Evolutionary conservation across 2,888 invertebrate species (phyloP), one percentile per base, ranked within the genome.

Genomic region (Tuberolachnus salignus): DNA sequence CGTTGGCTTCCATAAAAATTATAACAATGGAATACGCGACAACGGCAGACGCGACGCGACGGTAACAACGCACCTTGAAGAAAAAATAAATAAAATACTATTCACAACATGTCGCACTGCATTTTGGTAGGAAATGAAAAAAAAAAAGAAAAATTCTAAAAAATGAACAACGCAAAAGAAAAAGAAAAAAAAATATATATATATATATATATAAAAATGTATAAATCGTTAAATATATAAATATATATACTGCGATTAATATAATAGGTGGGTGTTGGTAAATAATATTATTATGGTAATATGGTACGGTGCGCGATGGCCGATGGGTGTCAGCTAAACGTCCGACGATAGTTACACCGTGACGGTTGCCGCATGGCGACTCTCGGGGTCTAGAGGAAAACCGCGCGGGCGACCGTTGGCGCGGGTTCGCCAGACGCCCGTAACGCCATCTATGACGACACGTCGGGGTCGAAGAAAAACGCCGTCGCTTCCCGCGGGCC

Each of bases 351-450:
- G 16, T 19, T 34, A 26, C 69, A 10, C 51, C 78, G 78, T 78
- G 46, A 78, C 78, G 57, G 57, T 69, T 67, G 78, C 78, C 78
- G 78, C 78, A 78, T 78, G 78, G 78, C 78, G 78, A 78, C 69
- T 78, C 57, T 44, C 34, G 53, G n/a, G 64, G 69, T 34, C 34
- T 21, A 71, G 44, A 46, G 49, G 71, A 73, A 73, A 70, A 74
- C 53, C 71, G 19, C 59, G 55, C 23, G 55, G 23, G 59, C 57
- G 57, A 16, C 23, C 63, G 21, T 16, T 49, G 16, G 16, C n/a
- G 46, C 64, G 19, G 23, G n/a, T 11, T n/a, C 13, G 26, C 26
- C 59, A n/a, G 26, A 9, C 23, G 72, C 1, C 49, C 34, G 63
- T 26, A 14, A n/a, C 46, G 78, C 75, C 67, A 78, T 78, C 75